A percentile compares a stretch with the other conserved stretches of the same genome.
These are phyloP conservation scores for Halocaridina rubra DNA, from an alignment of 2,888 invertebrate genomes.

Conservation along the genomic window DNA sequence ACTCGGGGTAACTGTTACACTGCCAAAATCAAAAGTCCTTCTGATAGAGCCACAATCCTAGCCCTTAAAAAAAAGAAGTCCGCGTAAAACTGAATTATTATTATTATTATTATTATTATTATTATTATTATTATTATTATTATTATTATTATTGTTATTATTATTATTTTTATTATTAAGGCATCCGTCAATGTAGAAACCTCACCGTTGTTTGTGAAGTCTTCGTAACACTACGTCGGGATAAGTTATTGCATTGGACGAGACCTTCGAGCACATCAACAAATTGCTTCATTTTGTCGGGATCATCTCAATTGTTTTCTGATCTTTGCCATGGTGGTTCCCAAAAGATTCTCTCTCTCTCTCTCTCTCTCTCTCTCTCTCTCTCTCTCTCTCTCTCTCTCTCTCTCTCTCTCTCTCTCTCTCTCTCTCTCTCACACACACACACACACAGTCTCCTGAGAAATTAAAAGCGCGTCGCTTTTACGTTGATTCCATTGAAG, in stretches of 20 bases:
- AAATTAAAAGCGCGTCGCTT: not conserved
- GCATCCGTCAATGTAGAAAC: too few species aligned
- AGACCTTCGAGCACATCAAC: not conserved
- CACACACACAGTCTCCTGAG: not conserved
- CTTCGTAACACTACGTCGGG: too few species aligned
- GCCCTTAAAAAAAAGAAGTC: too few species aligned
- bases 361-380: constrained; percentile 25
- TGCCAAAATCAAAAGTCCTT: too few species aligned
- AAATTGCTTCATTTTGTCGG: not conserved
- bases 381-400: constrained; percentile 9
- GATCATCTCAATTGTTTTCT: not conserved
- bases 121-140: too few species aligned
- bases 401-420: not conserved
- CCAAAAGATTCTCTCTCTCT: not conserved
- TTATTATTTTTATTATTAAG: too few species aligned
- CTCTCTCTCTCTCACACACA: not conserved
- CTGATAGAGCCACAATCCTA: too few species aligned
- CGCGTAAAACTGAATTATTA: too few species aligned
- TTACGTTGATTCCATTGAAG: not conserved
- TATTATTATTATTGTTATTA: too few species aligned
- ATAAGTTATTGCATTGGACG: not conserved
- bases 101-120: too few species aligned
- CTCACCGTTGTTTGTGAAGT: too few species aligned
- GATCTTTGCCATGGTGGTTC: not conserved
- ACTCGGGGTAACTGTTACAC: too few species aligned